Percentiles rank a stretch among this genome's conserved stretches.
Evolutionary conservation across 2,113 vertebrate species (phyloP).

Genomic region (Dolichotis patagonum): DNA sequence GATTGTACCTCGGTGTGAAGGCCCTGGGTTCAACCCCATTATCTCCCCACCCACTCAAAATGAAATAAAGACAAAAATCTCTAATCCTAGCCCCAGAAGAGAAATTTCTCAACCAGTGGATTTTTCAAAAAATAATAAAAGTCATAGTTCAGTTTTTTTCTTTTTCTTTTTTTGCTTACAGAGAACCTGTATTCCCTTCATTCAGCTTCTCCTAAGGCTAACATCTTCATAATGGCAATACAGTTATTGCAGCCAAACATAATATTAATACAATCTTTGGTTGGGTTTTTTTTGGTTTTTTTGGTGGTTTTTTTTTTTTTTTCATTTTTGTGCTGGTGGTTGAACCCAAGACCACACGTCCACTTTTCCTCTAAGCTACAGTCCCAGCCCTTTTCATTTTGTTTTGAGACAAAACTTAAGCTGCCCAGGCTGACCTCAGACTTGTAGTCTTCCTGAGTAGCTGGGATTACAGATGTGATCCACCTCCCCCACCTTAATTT

Average conservation of each 20-base stretch:
- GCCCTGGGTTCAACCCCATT: not conserved
- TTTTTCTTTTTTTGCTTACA: not conserved
- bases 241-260: not conserved
- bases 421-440: not conserved
- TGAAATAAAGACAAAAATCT: not conserved
- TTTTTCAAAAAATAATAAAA: not conserved
- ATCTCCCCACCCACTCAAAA: not conserved
- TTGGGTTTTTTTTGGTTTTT: no score
- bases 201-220: not conserved
- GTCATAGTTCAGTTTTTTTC: not conserved
- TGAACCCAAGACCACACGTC: not conserved
- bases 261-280: not conserved
- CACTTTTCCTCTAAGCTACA: not conserved
- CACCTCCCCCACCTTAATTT: not conserved
- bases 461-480: not conserved
- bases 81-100: conserved; percentile 1
- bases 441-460: not conserved
- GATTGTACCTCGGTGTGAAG: not conserved
- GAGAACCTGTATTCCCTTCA: not conserved
- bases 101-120: not conserved
- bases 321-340: not conserved
- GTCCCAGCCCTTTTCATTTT: not conserved
- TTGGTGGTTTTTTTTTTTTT: not conserved
- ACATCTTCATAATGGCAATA: not conserved
- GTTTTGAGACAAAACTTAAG: not conserved